phyloP scores from a whole-genome alignment of 2,797 vertebrate genomes.

The Sebastolobus altivelis region DNA sequence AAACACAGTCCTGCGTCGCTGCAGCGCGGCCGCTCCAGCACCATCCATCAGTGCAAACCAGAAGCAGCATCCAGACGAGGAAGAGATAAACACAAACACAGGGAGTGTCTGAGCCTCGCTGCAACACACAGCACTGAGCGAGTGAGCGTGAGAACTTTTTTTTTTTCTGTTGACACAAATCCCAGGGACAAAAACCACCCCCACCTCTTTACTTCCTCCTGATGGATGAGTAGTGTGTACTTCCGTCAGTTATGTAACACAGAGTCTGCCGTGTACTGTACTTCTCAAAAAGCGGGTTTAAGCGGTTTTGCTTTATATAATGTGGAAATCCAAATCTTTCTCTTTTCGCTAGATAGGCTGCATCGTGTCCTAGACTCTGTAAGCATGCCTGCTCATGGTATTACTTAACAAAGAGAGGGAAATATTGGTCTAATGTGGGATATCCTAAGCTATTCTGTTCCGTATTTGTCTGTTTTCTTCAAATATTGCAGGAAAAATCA shows the following conservation, averaged over 20 bases:
- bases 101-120: not conserved
- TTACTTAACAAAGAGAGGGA: conserved; percentile 29
- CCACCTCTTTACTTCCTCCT: conserved; percentile 22
- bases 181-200: conserved; percentile 16
- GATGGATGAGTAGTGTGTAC: conserved; percentile 22
- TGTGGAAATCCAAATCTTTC: conserved; percentile 50
- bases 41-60: conserved; percentile 20
- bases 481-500: not conserved
- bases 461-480: not conserved
- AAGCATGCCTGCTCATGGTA: conserved; percentile 5
- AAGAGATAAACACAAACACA: conserved; percentile 31
- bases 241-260: conserved; percentile 52
- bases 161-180: conserved; percentile 38
- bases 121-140: conserved; percentile 27
- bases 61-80: conserved; percentile 19
- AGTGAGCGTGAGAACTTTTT: not conserved
- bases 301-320: conserved; percentile 64
- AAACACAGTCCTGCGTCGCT: conserved; percentile 21
- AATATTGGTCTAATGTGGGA: not conserved
- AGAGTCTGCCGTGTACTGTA: conserved; percentile 4
- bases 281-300: conserved; percentile 44
- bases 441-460: not conserved
- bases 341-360: conserved; percentile 14
- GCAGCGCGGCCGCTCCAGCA: not conserved
- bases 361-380: conserved; percentile 9